phyloP scores from a whole-genome alignment of 2,113 vertebrate genomes.

The Coptodon bakossiorum region DNA sequence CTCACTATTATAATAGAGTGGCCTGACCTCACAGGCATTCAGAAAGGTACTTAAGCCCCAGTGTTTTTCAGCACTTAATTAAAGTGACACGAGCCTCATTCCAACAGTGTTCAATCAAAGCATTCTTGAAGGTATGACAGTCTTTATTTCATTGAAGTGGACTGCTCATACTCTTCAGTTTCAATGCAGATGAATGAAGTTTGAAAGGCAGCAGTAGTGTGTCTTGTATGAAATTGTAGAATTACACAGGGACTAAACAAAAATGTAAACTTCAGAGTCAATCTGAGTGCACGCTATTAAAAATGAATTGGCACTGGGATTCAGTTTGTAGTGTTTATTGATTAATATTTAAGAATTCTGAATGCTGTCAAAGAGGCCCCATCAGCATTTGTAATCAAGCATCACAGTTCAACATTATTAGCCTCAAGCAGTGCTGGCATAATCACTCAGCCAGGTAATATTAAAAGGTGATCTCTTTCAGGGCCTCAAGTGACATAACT shows the following conservation, averaged over 20 bases:
- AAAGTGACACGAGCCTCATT: constrained; percentile 13
- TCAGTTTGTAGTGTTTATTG: neutral
- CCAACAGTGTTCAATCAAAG: constrained; percentile 26
- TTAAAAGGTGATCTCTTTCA: constrained; percentile 65
- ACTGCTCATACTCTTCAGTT: neutral
- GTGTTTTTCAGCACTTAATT: constrained; percentile 48
- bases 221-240: neutral
- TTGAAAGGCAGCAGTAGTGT: neutral
- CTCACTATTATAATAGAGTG: constrained; percentile 15
- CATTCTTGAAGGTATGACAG: constrained; percentile 21
- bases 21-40: constrained; percentile 26
- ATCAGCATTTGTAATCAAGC: constrained; percentile 56
- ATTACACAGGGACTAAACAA: neutral
- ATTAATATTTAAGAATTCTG: constrained; percentile 37
- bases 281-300: neutral
- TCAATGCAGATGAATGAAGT: neutral
- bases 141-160: neutral
- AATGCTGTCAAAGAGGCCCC: constrained; percentile 16
- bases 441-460: constrained; percentile 67
- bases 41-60: constrained; percentile 6
- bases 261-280: neutral
- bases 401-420: constrained; percentile 55
- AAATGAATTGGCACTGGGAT: neutral
- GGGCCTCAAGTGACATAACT: constrained; percentile 60
- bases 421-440: constrained; percentile 37